Conservation (phyloP, 2,113 vertebrate genomes). For the Embiotoca jacksoni region DNA sequence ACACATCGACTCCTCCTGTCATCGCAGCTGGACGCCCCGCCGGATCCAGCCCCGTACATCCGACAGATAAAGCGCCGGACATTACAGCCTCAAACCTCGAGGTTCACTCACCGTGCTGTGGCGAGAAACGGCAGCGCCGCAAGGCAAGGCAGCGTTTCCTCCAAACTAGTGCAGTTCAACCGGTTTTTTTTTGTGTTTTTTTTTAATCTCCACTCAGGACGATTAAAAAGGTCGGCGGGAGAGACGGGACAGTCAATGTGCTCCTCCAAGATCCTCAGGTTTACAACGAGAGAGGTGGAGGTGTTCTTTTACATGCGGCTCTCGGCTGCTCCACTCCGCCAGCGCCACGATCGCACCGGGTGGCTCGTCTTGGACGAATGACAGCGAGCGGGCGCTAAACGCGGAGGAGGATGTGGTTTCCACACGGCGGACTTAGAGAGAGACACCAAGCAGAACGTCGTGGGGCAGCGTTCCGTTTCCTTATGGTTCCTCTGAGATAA, state of each 20-base stretch:
- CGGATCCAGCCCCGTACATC: background rate
- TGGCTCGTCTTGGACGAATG: conserved; percentile 76
- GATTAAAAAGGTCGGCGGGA: conserved; percentile 20
- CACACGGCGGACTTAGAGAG: conserved; percentile 72
- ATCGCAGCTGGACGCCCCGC: conserved; percentile 18
- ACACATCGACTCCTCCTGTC: conserved; percentile 16
- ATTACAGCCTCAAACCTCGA: conserved; percentile 35
- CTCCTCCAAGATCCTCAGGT: conserved; percentile 55
- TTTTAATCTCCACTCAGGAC: background rate
- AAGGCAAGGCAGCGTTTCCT: conserved; percentile 32
- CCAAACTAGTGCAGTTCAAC: conserved; percentile 52
- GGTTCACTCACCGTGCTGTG: conserved; percentile 75
- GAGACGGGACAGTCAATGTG: conserved; percentile 11
- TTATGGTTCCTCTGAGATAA: no score
- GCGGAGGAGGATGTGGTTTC: conserved; percentile 73
- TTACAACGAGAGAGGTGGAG: conserved; percentile 48
- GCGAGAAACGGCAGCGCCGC: conserved; percentile 45
- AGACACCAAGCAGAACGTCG: conserved; percentile 50
- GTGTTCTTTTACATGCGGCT: conserved; percentile 76
- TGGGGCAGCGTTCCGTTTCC: conserved; percentile 45
- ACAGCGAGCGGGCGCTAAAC: conserved; percentile 70
- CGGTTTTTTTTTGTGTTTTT: background rate
- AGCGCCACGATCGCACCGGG: conserved; percentile 81
- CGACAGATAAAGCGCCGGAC: conserved; percentile 17
- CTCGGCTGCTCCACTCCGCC: conserved; percentile 75